Conservation (phyloP, 2,888 invertebrate species). For the Limulus polyphemus region DNA sequence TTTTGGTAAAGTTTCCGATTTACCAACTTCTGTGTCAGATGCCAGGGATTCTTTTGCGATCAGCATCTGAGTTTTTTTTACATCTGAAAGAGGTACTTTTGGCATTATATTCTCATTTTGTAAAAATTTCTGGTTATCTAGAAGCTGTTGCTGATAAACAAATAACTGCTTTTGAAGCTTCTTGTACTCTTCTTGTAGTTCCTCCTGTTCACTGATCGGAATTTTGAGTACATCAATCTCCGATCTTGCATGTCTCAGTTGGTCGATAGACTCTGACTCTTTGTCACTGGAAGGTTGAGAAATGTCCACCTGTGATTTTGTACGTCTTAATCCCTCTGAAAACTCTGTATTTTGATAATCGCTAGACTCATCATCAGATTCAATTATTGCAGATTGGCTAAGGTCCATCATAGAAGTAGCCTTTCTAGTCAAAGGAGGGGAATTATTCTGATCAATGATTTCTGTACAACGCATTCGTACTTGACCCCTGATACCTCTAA, state of each 20-base stretch:
- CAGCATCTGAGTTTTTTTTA: background rate
- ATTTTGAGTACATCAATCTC: constrained; percentile 7
- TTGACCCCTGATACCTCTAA: constrained; percentile 7
- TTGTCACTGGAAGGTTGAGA: constrained; percentile 6
- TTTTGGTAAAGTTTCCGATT: background rate
- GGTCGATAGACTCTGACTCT: constrained; percentile 5
- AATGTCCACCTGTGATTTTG: constrained; percentile 4
- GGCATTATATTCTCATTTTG: background rate
- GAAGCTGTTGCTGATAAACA: constrained; percentile 17
- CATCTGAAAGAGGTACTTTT: background rate
- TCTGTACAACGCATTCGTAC: constrained; percentile 3
- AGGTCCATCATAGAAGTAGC: constrained; percentile 15
- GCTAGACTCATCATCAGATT: too few species aligned
- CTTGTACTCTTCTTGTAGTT: constrained; percentile 16
- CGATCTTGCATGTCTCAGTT: constrained; percentile 5
- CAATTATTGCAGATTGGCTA: background rate
- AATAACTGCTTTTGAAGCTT: constrained; percentile 19
- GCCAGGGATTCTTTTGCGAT: background rate
- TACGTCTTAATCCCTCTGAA: constrained; percentile 1
- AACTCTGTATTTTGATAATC: too few species aligned
- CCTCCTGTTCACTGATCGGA: constrained; percentile 10
- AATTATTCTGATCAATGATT: background rate
- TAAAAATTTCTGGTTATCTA: background rate
- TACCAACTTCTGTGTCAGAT: background rate
- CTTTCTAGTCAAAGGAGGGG: constrained; percentile 2